Percentiles rank a stretch among this genome's conserved stretches.
phyloP scores from a whole-genome alignment of 2,888 invertebrate species.

The Tachina grossa region DNA sequence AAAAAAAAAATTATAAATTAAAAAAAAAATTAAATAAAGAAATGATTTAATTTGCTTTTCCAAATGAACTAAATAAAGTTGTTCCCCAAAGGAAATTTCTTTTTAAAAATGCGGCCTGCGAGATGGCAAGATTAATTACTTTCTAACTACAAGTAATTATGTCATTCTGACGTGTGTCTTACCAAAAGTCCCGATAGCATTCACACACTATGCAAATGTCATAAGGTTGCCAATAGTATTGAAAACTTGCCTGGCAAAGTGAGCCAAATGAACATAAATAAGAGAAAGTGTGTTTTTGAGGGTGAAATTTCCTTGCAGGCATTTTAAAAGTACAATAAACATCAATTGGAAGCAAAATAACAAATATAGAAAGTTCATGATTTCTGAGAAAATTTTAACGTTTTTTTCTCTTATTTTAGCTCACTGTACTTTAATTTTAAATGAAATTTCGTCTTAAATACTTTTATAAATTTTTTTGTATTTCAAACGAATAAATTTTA shows the following conservation, averaged over 20 bases:
- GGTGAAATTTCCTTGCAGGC: neutral
- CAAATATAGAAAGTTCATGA: neutral
- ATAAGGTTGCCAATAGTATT: too few species aligned
- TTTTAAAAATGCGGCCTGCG: neutral
- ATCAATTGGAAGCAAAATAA: slow-evolving; percentile 9
- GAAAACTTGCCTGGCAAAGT: too few species aligned
- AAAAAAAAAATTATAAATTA: slow-evolving; percentile 53
- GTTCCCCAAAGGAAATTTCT: neutral
- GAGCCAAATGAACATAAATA: too few species aligned
- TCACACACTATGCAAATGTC: too few species aligned
- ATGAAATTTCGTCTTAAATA: slow-evolving; percentile 58
- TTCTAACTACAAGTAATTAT: neutral
- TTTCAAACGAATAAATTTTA: slow-evolving; percentile 53
- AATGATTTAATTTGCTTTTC: slow-evolving; percentile 26
- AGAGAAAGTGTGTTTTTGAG: too few species aligned
- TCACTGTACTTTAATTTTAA: slow-evolving; percentile 51
- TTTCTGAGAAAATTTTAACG: neutral
- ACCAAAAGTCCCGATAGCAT: neutral
- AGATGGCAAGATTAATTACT: neutral
- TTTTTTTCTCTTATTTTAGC: slow-evolving; percentile 30
- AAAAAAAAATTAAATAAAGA: slow-evolving; percentile 29
- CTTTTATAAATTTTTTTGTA: slow-evolving; percentile 31
- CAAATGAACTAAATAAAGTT: slow-evolving; percentile 16
- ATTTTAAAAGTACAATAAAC: slow-evolving; percentile 28
- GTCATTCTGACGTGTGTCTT: too few species aligned